Percentiles rank a stretch among this genome's conserved stretches.
Evolutionary conservation across 2,797 vertebrate genomes (phyloP).

Genomic region (Pempheris klunzingeri): DNA sequence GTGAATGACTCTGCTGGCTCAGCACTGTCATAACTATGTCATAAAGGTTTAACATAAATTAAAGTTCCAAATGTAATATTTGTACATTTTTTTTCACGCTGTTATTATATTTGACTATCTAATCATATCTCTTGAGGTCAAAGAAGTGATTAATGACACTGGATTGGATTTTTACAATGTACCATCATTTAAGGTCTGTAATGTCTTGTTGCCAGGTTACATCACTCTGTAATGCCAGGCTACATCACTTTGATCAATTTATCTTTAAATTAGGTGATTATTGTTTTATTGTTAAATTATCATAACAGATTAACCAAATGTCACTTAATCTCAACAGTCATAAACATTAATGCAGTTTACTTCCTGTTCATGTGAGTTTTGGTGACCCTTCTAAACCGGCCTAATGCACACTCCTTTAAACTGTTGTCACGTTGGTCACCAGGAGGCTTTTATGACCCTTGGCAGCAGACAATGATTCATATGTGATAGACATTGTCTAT

Average conservation of each 20-base stretch:
- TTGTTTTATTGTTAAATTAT: no score
- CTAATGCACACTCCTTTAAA: background rate
- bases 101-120: slow-evolving; percentile 4
- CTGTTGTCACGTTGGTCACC: background rate
- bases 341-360: slow-evolving; percentile 2
- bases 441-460: slow-evolving; percentile 8
- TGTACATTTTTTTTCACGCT: background rate
- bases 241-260: background rate
- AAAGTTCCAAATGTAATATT: background rate
- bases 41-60: background rate
- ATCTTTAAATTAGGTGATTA: no score
- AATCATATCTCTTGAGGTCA: background rate
- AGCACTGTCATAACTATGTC: background rate
- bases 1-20: background rate
- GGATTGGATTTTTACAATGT: background rate
- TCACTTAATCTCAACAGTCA: background rate
- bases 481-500: background rate
- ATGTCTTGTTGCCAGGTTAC: no score
- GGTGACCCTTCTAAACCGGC: background rate
- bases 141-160: background rate
- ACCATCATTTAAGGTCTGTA: background rate
- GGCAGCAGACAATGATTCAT: background rate
- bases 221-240: no score
- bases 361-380: background rate
- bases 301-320: background rate